phyloP scores from a whole-genome alignment of 1,140 invertebrate species.

The Palaemon carinicauda region DNA sequence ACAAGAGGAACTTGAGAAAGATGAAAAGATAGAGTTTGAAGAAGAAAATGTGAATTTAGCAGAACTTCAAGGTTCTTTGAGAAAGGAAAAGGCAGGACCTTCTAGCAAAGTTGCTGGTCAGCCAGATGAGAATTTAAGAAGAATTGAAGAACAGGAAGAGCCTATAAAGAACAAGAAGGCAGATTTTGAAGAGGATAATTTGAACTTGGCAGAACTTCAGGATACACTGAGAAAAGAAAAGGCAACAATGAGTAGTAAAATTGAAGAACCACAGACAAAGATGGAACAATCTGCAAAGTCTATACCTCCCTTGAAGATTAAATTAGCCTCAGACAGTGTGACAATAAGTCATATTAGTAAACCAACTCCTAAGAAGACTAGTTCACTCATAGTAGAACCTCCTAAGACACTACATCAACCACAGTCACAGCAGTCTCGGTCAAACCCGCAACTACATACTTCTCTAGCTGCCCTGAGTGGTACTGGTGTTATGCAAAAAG shows the following conservation, averaged over 20 bases:
- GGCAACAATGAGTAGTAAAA: not conserved
- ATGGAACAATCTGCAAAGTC: conserved; percentile 7
- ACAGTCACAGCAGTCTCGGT: not conserved
- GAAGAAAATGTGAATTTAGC: conserved; percentile 1
- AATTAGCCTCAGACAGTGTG: conserved; percentile 44
- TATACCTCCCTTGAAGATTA: conserved; percentile 44
- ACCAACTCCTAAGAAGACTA: not conserved
- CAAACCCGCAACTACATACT: not conserved
- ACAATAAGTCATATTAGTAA: conserved; percentile 26
- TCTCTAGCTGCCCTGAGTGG: not conserved
- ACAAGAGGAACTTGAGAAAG: too few relatives aligned
- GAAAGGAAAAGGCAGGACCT: not conserved
- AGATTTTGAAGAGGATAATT: not conserved
- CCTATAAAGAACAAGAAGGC: too few relatives aligned
- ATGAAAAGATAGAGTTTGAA: too few relatives aligned
- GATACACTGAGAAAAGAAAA: conserved; percentile 12
- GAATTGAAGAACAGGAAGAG: too few relatives aligned
- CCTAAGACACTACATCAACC: not conserved
- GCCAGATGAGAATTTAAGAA: not conserved
- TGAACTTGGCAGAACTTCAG: conserved; percentile 23
- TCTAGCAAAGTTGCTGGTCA: not conserved
- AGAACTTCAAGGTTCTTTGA: conserved; percentile 10
- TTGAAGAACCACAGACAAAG: not conserved
- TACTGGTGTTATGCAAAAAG: not conserved
- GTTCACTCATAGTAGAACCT: not conserved